Percentiles rank a stretch among this genome's conserved stretches.
Conservation (phyloP, 2,797 vertebrate species). For the Pseudochaenichthys georgianus region DNA sequence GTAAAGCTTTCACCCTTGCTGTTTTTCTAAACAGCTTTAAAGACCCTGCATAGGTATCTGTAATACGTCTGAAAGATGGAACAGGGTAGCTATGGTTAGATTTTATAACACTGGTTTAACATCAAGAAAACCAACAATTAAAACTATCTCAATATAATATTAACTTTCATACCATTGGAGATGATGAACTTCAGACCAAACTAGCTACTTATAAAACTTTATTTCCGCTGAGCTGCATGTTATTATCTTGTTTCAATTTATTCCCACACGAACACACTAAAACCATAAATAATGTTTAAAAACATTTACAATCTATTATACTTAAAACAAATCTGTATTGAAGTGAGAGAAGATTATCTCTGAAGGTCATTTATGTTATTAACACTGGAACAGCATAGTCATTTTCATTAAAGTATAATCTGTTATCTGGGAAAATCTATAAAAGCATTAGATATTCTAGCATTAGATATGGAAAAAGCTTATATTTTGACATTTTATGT, state of each 20-base stretch:
- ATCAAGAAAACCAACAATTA: not conserved
- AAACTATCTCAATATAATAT: constrained; percentile 3
- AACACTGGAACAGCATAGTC: constrained; percentile 10
- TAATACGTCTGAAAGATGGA: not conserved
- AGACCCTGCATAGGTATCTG: constrained; percentile 4
- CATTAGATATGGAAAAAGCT: not conserved
- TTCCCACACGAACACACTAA: not conserved
- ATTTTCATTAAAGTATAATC: constrained; percentile 30
- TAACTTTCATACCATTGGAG: not conserved
- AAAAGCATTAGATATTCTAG: not conserved
- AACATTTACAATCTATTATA: constrained; percentile 5
- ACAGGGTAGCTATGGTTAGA: not conserved
- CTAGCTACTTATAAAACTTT: constrained; percentile 24
- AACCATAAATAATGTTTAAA: not conserved
- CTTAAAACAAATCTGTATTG: not conserved
- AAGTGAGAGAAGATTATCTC: constrained; percentile 23
- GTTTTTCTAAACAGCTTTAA: constrained; percentile 4
- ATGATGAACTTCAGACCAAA: constrained; percentile 3
- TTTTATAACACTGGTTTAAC: not conserved
- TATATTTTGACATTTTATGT: not conserved
- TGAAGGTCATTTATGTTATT: constrained; percentile 41
- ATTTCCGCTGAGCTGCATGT: constrained; percentile 13
- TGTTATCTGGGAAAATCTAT: constrained; percentile 10
- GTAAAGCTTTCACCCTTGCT: constrained; percentile 36
- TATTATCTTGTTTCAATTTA: constrained; percentile 7